phyloP scores from a whole-genome alignment of 2,797 vertebrate genomes.

The Hippocampus kuda region DNA sequence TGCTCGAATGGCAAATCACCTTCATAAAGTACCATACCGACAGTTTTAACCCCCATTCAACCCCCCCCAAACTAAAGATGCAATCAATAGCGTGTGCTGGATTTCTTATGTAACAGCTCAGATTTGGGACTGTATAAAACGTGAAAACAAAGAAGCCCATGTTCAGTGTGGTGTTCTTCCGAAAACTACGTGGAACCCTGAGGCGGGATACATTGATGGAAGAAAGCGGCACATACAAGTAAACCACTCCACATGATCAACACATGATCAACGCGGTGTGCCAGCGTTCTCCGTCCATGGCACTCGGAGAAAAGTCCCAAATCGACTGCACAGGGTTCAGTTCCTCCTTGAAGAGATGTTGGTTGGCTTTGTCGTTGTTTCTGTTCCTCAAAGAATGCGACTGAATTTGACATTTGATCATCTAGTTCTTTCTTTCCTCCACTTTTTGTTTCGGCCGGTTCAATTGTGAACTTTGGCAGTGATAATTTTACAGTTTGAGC shows the following conservation, averaged over 20 bases:
- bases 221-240: background rate
- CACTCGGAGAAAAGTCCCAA: background rate
- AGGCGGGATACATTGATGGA: background rate
- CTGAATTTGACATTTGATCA: too few relatives aligned
- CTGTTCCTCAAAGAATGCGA: background rate
- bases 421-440: too few relatives aligned
- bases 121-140: constrained; percentile 59
- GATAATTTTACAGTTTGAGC: too few relatives aligned
- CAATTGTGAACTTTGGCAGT: background rate
- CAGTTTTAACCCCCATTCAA: constrained; percentile 31
- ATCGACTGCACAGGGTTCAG: background rate
- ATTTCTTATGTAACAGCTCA: constrained; percentile 53
- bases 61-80: constrained; percentile 45
- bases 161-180: constrained; percentile 51
- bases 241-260: background rate
- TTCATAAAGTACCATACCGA: constrained; percentile 2
- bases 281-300: background rate
- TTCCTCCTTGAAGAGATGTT: background rate
- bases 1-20: background rate
- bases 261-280: background rate
- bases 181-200: constrained; percentile 18
- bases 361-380: background rate
- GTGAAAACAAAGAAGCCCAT: constrained; percentile 56
- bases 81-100: constrained; percentile 46
- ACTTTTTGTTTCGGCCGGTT: background rate